phyloP scores from a whole-genome alignment of 1,140 invertebrate species.

The Triops longicaudatus region DNA sequence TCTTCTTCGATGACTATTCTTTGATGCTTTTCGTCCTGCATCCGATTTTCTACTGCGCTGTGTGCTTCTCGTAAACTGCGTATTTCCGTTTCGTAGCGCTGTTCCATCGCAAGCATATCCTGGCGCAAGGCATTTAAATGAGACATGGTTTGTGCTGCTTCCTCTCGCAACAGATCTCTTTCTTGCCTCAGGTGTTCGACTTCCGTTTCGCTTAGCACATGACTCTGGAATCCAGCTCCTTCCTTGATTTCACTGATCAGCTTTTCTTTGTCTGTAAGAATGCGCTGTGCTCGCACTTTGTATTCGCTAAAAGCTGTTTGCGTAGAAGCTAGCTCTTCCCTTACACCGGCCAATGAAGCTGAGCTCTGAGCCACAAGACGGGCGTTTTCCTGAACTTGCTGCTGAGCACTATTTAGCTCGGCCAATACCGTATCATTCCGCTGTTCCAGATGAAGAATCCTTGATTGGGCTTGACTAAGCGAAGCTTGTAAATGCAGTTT shows the following conservation, averaged over 20 bases:
- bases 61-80: conserved; percentile 37
- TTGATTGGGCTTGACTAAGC: not conserved
- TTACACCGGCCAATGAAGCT: not conserved
- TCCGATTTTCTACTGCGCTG: conserved; percentile 46
- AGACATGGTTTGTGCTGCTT: conserved; percentile 48
- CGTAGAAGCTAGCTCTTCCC: conserved; percentile 12
- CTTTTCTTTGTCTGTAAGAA: conserved; percentile 41
- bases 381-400: conserved; percentile 17
- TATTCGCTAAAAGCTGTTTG: conserved; percentile 46
- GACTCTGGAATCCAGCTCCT: conserved; percentile 34
- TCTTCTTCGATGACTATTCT: conserved; percentile 52
- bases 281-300: conserved; percentile 58
- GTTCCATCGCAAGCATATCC: conserved; percentile 41
- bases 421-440: conserved; percentile 9
- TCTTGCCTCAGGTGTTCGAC: conserved; percentile 49
- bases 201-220: conserved; percentile 36
- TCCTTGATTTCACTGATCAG: conserved; percentile 28
- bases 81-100: conserved; percentile 36
- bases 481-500: not conserved
- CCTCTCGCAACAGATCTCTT: conserved; percentile 51
- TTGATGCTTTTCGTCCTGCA: conserved; percentile 47
- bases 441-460: conserved; percentile 26
- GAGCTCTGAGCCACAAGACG: not conserved
- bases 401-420: conserved; percentile 32
- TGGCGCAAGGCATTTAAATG: conserved; percentile 46